Conservation (phyloP, 2,797 vertebrate genomes). For the Dicrostonyx torquatus region DNA sequence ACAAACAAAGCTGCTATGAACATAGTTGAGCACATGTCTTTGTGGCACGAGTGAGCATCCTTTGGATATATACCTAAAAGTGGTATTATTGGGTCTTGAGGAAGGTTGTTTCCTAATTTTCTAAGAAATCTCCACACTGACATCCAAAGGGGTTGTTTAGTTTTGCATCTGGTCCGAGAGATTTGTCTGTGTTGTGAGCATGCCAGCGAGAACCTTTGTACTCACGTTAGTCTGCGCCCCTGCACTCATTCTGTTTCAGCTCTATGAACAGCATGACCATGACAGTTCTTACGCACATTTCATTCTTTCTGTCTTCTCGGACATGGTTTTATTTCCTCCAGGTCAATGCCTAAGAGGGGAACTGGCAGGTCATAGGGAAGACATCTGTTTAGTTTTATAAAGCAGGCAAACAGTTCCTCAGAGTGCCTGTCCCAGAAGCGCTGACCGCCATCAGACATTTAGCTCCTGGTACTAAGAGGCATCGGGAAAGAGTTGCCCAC, state of each 20-base stretch:
- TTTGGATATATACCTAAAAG: no score
- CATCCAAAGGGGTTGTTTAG: no score
- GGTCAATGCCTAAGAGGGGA: not conserved
- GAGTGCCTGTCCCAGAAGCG: not conserved
- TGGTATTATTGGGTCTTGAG: no score
- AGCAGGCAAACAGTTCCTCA: not conserved
- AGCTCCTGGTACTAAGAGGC: not conserved
- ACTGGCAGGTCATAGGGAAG: not conserved
- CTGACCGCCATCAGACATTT: not conserved
- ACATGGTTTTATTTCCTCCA: not conserved
- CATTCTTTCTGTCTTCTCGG: no score
- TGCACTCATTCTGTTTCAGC: not conserved
- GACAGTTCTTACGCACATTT: not conserved
- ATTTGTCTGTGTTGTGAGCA: not conserved
- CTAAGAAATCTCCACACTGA: no score
- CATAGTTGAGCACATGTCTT: no score
- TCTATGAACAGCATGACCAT: not conserved
- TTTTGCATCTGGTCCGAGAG: not conserved
- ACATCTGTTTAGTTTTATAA: constrained; percentile 2
- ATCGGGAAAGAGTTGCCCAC: not conserved
- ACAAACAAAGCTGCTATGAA: no score
- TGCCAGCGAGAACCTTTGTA: not conserved
- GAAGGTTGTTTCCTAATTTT: no score
- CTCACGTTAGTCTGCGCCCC: not conserved
- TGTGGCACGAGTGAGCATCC: no score